These are phyloP conservation scores for Harmothoe impar DNA, from an alignment of 2,888 invertebrate genomes.

Conservation along the genomic window DNA sequence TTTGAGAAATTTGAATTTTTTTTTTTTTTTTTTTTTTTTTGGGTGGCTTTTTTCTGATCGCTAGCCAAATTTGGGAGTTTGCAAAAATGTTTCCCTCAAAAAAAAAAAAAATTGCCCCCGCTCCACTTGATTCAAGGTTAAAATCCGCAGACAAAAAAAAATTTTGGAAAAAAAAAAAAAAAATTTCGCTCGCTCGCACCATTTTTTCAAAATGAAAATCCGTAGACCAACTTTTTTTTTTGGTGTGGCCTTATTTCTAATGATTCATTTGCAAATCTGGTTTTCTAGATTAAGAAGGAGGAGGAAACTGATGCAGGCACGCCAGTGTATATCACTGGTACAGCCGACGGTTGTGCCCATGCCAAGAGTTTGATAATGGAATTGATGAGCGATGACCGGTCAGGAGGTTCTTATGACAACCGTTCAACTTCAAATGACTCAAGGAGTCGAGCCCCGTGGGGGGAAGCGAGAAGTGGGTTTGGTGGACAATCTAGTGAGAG, in stretches of 20 bases:
- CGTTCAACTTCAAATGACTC: neutral
- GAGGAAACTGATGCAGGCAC: constrained; percentile 32
- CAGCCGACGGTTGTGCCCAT: constrained; percentile 70
- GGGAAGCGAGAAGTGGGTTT: neutral
- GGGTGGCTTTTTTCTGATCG: too few species aligned
- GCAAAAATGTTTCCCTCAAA: too few species aligned
- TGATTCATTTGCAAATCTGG: too few species aligned
- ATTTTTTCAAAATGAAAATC: too few species aligned
- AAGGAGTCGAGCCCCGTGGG: neutral
- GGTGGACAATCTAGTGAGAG: neutral
- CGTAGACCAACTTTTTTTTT: too few species aligned
- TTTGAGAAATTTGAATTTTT: neutral
- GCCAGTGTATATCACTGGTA: constrained; percentile 54
- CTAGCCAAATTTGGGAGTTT: too few species aligned
- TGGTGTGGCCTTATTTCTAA: too few species aligned
- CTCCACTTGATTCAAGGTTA: too few species aligned
- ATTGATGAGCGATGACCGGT: neutral
- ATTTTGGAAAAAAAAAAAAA: too few species aligned
- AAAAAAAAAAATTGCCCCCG: too few species aligned
- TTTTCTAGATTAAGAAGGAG: neutral
- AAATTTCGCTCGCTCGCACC: too few species aligned
- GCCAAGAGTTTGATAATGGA: neutral
- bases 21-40: neutral
- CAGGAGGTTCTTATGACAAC: neutral
- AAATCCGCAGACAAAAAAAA: too few species aligned